Evolutionary conservation across 2,888 invertebrate species (phyloP).

Genomic region (Bombylius discolor): DNA sequence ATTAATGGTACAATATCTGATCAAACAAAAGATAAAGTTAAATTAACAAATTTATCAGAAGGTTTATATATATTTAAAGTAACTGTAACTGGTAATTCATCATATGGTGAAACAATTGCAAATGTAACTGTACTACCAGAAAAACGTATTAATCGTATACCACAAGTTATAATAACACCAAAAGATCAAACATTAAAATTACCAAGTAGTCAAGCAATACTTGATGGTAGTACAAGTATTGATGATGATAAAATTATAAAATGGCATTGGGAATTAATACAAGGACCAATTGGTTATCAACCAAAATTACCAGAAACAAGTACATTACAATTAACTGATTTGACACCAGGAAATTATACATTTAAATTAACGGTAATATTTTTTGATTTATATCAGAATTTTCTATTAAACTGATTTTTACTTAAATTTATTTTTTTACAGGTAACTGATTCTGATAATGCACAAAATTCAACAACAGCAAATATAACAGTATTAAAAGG

Average conservation of each 20-base stretch:
- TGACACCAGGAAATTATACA: conserved; percentile 81
- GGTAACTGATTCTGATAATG: conserved; percentile 72
- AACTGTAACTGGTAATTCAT: conserved; percentile 63
- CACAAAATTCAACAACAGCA: conserved; percentile 71
- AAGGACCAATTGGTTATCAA: conserved; percentile 76
- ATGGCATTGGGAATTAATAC: conserved; percentile 87
- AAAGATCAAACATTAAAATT: conserved; percentile 73
- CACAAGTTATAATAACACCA: conserved; percentile 76
- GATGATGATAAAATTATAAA: conserved; percentile 75
- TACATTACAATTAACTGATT: conserved; percentile 71
- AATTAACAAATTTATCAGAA: conserved; percentile 69
- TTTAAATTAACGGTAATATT: conserved; percentile 66
- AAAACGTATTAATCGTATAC: conserved; percentile 68
- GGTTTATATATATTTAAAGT: conserved; percentile 81
- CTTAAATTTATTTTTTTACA: too few species aligned
- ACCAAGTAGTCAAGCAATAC: conserved; percentile 78
- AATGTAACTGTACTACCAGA: conserved; percentile 84
- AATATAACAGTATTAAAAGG: conserved; percentile 82
- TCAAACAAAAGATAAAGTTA: conserved; percentile 72
- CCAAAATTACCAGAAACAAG: conserved; percentile 65
- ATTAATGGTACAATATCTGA: conserved; percentile 62
- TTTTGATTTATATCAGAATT: too few species aligned
- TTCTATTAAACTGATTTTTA: too few species aligned
- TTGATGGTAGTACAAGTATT: conserved; percentile 70
- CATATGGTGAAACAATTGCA: conserved; percentile 69